Evolutionary conservation across 2,113 vertebrate genomes (phyloP), one percentile per base, ranked within the genome.

Genomic region (Rhea americana): DNA sequence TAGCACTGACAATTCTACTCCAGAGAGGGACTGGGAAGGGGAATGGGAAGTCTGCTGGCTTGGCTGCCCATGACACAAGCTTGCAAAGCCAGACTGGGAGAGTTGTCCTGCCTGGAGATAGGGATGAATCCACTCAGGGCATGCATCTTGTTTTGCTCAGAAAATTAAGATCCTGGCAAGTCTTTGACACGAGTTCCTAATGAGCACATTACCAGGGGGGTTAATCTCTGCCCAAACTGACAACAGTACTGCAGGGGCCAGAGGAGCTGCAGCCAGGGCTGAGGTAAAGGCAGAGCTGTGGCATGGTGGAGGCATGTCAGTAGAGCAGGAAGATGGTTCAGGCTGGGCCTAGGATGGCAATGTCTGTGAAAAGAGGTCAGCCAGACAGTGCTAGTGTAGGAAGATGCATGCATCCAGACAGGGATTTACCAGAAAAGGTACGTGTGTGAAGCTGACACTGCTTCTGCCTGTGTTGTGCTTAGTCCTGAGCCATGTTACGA

Each of bases 171-270:
- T 5, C 53, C 37, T 58, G 51, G 37, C 9, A 22, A 62, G 55
- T 28, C 47, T 82, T 74, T 66, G 20, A 45, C 1, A 0, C 20
- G 45, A 90, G 17, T 56, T 62, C 55, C 21, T 35, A 71, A 45
- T 11, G 10, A 88, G 70, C 3, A 15, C 4, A 43, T 59, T 17
- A 10, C 26, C 10, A 5, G 53, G 20, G 4, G 37, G 5, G 5
- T 32, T 62, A 81, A 2, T 47, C 55, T 35, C 13, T 51, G 59
- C 18, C 8, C 13, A 25, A 53, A 9, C 59, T 55, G 28, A 7
- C 2, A n/a, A 39, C 4, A 50, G 65, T 37, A 28, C 0, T 3
- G 11, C 1, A 0, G 13, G 4, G 8, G 15, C 48, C 63, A 61
- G 26, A 8, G 5, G 79, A n/a, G n/a, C 24, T 17, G 22, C 67